Percentiles rank a stretch among this genome's conserved stretches.
Evolutionary conservation across 2,113 vertebrate species (phyloP).

Genomic region (Corythoichthys intestinalis): DNA sequence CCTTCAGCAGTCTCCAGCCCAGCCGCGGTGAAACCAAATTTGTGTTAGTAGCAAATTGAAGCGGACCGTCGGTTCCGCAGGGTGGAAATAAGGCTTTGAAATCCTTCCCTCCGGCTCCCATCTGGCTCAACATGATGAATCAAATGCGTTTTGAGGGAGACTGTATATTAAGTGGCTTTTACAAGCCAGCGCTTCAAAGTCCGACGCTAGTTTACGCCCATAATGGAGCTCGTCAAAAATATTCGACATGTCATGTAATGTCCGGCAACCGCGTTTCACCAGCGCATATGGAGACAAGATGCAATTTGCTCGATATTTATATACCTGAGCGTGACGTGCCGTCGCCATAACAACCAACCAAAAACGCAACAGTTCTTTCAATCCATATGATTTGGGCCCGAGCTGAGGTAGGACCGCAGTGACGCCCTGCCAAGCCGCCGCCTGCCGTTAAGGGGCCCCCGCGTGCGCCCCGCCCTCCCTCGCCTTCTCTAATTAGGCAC

Average conservation of each 20-base stretch:
- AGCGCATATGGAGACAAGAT: slow-evolving; percentile 26
- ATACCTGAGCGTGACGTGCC: neutral
- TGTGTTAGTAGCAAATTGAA: neutral
- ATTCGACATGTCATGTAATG: slow-evolving; percentile 20
- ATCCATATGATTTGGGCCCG: slow-evolving; percentile 5
- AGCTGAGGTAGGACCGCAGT: slow-evolving; percentile 31
- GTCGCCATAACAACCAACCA: slow-evolving; percentile 25
- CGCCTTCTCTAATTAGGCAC: slow-evolving; percentile 66
- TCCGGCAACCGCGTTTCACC: slow-evolving; percentile 1
- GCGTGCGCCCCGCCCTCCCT: slow-evolving; percentile 48
- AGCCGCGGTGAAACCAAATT: neutral
- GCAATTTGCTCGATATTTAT: slow-evolving; percentile 23
- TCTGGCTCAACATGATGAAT: slow-evolving; percentile 50
- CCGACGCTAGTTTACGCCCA: slow-evolving; percentile 46
- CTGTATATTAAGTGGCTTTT: slow-evolving; percentile 45
- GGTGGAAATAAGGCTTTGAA: slow-evolving; percentile 20
- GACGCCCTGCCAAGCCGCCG: slow-evolving; percentile 34
- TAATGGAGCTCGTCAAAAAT: slow-evolving; percentile 33
- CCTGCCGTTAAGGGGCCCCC: slow-evolving; percentile 25
- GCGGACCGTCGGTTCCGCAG: too few species aligned
- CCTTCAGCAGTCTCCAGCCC: too few species aligned
- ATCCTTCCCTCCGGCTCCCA: slow-evolving; percentile 27
- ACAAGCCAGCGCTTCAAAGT: slow-evolving; percentile 40
- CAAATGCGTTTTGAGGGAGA: slow-evolving; percentile 42
- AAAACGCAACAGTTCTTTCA: slow-evolving; percentile 29